These are phyloP conservation scores for Dolichoris vasculosae DNA, from an alignment of 1,140 invertebrate species.

Conservation along the genomic window DNA sequence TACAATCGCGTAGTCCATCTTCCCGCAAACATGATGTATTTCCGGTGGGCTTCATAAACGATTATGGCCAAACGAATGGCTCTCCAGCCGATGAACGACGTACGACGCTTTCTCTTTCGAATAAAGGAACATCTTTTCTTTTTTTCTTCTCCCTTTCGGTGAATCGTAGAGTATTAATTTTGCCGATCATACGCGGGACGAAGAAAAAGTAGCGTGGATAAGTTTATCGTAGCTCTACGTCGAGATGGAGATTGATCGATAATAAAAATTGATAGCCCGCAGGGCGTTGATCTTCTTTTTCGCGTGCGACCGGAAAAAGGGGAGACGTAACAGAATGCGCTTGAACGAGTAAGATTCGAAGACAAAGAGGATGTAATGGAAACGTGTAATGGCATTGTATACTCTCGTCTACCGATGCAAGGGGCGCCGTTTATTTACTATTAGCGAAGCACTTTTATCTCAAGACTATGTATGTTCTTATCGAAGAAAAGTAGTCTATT, in stretches of 20 bases:
- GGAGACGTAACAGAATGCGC: neutral
- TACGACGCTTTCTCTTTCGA: neutral
- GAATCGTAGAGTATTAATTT: conserved; percentile 1
- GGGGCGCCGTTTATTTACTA: neutral
- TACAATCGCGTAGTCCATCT: neutral
- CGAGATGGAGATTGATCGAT: conserved; percentile 47
- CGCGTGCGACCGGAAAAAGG: neutral
- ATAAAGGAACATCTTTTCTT: conserved; percentile 7
- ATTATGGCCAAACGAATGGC: neutral
- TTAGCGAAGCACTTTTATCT: neutral
- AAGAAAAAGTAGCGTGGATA: conserved; percentile 4
- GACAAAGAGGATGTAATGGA: neutral
- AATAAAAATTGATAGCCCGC: conserved; percentile 45
- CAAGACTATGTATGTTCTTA: neutral
- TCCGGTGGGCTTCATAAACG: neutral
- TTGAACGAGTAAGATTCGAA: neutral
- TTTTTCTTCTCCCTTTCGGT: neutral
- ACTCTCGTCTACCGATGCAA: neutral
- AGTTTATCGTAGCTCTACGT: conserved; percentile 23
- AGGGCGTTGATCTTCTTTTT: conserved; percentile 2
- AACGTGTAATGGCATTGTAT: neutral
- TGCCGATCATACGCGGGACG: neutral
- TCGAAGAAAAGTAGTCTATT: neutral
- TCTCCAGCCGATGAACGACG: neutral
- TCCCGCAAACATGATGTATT: neutral